Evolutionary conservation across 2,797 vertebrate species (phyloP).

Genomic region (Cygnus olor): DNA sequence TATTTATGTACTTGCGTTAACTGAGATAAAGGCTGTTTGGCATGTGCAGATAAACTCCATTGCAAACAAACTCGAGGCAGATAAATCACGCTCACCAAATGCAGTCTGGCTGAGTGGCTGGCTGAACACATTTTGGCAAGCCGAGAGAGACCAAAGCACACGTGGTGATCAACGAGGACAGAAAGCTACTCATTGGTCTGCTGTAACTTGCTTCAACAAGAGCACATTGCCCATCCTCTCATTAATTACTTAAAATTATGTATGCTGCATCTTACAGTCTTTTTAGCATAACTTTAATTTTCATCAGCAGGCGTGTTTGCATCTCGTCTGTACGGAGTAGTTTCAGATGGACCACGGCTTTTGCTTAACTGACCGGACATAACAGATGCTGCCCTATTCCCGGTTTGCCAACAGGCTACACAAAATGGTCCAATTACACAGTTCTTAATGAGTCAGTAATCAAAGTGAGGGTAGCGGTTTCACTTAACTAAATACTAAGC

Average conservation of each 20-base stretch:
- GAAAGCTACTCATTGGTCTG: not conserved
- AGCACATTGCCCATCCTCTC: not conserved
- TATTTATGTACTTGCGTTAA: not conserved
- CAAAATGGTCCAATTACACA: not conserved
- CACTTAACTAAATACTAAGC: not conserved
- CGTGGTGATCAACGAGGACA: not conserved
- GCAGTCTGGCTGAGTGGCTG: not conserved
- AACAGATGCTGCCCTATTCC: not conserved
- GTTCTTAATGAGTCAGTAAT: not conserved
- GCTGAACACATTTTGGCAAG: not conserved
- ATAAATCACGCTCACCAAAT: not conserved
- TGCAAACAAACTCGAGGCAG: not conserved
- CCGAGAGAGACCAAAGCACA: not conserved
- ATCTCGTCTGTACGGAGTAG: accelerated
- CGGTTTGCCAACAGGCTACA: not conserved
- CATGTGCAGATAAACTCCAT: not conserved
- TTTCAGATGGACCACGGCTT: not conserved
- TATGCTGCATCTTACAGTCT: not conserved
- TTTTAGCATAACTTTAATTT: not conserved
- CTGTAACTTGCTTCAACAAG: not conserved
- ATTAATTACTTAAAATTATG: not conserved
- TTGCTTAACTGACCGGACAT: not conserved
- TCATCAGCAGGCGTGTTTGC: not conserved
- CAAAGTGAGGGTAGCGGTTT: not conserved
- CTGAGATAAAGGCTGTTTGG: not conserved